A percentile compares a stretch with the other conserved stretches of the same genome.
These are phyloP conservation scores for Fistularia tabacaria DNA, from an alignment of 2,797 vertebrate species.

Conservation along the genomic window DNA sequence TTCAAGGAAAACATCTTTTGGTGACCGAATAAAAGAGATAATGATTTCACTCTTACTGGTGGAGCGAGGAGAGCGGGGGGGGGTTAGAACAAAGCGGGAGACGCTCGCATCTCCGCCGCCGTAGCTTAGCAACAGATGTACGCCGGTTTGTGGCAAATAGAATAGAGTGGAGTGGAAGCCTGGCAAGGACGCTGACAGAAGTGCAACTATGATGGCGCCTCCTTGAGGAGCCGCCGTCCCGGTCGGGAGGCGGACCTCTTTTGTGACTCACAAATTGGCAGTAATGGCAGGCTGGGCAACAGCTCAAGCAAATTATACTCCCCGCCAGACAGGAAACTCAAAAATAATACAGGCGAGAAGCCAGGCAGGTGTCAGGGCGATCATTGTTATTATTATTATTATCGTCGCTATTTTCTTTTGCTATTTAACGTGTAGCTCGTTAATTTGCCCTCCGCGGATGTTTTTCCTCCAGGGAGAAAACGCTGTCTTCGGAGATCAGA, in stretches of 20 bases:
- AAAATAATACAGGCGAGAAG: constrained; percentile 16
- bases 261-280: constrained; percentile 20
- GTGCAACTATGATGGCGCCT: constrained; percentile 24
- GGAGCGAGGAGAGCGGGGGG: no score
- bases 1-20: no score
- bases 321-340: constrained; percentile 12
- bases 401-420: no score
- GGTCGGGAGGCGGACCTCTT: constrained; percentile 12
- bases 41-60: no score
- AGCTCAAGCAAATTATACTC: neutral
- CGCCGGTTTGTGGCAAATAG: constrained; percentile 47
- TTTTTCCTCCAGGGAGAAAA: no score
- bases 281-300: constrained; percentile 16
- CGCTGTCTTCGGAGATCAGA: no score
- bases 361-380: neutral
- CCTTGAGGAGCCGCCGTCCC: constrained; percentile 19
- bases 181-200: constrained; percentile 28
- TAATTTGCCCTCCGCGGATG: no score
- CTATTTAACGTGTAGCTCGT: no score
- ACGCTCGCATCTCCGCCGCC: constrained; percentile 41
- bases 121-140: constrained; percentile 73
- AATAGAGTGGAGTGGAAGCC: constrained; percentile 27
- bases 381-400: no score
- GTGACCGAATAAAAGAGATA: no score
- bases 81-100: constrained; percentile 37